Base-by-base conservation (phyloP, 1,140 invertebrate species). In the Solenopsis invicta region DNA sequence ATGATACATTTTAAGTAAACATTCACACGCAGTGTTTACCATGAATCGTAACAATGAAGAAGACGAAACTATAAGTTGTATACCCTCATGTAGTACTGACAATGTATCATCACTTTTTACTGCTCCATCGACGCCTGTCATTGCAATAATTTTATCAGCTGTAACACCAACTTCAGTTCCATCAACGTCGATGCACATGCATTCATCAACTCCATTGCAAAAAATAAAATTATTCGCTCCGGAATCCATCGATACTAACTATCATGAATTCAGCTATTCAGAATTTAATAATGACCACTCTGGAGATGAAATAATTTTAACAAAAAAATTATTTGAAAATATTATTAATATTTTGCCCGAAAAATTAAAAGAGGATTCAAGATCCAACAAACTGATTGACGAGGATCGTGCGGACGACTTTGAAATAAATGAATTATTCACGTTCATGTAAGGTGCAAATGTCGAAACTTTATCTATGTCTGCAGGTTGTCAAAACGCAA, bases 11-110 rank as follows among this genome's bases (percentile, higher is more conserved):
- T 29, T 62, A 62, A 24, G 59, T 34, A 62, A 62, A 62, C 59
- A 62, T n/a, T n/a, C 59, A 13, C 59, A 62, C 59, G 59, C 59
- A 62, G 59, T 62, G 9, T 62, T 62, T 62, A 13, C 59, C 24
- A 62, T 62, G 59, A 62, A 62, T 62, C 59, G 24, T 13, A 62
- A 62, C 12, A 62, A 24, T 2, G 59, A 62, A 29, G 59, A 62
- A 62, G 59, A 62, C 34, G n/a, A n/a, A n/a, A n/a, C n/a, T n/a
- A n/a, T n/a, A n/a, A n/a, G n/a, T n/a, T n/a, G n/a, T n/a, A n/a
- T n/a, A n/a, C n/a, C n/a, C n/a, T n/a, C n/a, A n/a, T n/a, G n/a
- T n/a, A n/a, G n/a, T n/a, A n/a, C n/a, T 61, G 56, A 29, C 56
- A 24, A 61, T 61, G 6, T 61, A 24, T 61, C 56, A 61, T 61